These are phyloP conservation scores for Gambusia yucatana DNA, from an alignment of 2,797 vertebrate genomes.

Conservation along the genomic window DNA sequence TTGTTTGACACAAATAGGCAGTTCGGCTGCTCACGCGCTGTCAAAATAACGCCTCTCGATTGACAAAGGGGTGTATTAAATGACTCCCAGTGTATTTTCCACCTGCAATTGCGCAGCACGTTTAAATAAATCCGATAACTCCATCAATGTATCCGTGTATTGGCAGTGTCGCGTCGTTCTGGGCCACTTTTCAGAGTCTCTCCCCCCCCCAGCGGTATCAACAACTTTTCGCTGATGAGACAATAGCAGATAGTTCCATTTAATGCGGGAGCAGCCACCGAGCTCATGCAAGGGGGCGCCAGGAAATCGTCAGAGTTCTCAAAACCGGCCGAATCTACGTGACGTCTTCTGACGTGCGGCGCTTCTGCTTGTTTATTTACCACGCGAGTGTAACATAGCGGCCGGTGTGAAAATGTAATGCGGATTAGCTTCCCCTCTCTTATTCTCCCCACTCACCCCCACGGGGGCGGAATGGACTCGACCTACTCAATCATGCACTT, in stretches of 20 bases:
- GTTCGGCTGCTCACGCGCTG: slow-evolving; percentile 17
- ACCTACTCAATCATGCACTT: slow-evolving; percentile 89
- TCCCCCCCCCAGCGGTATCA: slow-evolving; percentile 43
- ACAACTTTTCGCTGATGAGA: slow-evolving; percentile 91
- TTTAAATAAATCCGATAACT: not conserved
- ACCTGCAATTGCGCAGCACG: not conserved
- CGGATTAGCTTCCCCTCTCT: not conserved
- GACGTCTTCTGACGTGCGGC: fast-evolving
- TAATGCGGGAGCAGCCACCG: slow-evolving; percentile 83
- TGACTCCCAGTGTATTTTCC: not conserved
- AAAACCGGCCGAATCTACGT: not conserved
- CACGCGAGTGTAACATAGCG: not conserved
- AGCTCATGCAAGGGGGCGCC: slow-evolving; percentile 60
- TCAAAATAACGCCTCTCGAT: slow-evolving; percentile 19
- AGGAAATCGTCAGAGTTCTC: slow-evolving; percentile 15
- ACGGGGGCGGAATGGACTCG: slow-evolving; percentile 76
- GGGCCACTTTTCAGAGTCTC: slow-evolving; percentile 41
- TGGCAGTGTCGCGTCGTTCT: not conserved
- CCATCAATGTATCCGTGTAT: not conserved
- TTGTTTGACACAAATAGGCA: not conserved
- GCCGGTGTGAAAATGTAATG: fast-evolving
- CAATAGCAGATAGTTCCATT: slow-evolving; percentile 88
- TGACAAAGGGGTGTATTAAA: slow-evolving; percentile 12
- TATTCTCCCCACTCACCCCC: slow-evolving; percentile 30
- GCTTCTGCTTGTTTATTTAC: fast-evolving